A percentile compares a stretch with the other conserved stretches of the same genome.
phyloP scores from a whole-genome alignment of 1,140 invertebrate species.

The Lepidurus apus region DNA sequence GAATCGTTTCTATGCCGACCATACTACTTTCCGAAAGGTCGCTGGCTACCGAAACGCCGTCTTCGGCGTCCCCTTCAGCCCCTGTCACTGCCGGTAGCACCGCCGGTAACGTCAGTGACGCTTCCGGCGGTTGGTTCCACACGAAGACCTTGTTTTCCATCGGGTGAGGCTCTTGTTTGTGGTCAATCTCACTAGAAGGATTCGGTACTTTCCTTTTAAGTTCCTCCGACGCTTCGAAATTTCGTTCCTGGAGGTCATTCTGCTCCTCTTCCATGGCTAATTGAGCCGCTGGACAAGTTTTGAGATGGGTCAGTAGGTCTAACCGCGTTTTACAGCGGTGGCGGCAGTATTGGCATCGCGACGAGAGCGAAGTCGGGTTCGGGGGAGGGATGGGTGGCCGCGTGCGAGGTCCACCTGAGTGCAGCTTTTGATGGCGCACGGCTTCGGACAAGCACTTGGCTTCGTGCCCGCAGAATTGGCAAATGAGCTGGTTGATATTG shows the following conservation, averaged over 20 bases:
- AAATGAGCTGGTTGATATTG: slow-evolving; percentile 51
- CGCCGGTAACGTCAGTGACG: not conserved
- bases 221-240: slow-evolving; percentile 34
- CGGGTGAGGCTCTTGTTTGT: slow-evolving; percentile 51
- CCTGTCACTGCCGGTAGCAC: not conserved
- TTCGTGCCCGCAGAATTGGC: slow-evolving; percentile 66
- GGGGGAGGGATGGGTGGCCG: slow-evolving; percentile 46
- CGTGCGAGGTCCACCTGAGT: slow-evolving; percentile 45
- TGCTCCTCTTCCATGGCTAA: slow-evolving; percentile 46
- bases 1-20: slow-evolving; percentile 50
- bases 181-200: not conserved
- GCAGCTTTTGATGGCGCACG: slow-evolving; percentile 64
- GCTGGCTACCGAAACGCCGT: slow-evolving; percentile 35
- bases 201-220: not conserved
- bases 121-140: slow-evolving; percentile 57
- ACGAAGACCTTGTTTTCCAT: slow-evolving; percentile 71
- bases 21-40: slow-evolving; percentile 37
- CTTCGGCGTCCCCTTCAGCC: slow-evolving; percentile 41
- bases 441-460: slow-evolving; percentile 76
- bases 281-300: slow-evolving; percentile 53
- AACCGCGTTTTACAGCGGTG: slow-evolving; percentile 74
- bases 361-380: slow-evolving; percentile 47
- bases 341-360: slow-evolving; percentile 75
- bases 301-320: slow-evolving; percentile 66
- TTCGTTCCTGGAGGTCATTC: not conserved